Evolutionary conservation across 2,888 invertebrate genomes (phyloP), one percentile per base, ranked within the genome.

Genomic region (Emmelina monodactyla): DNA sequence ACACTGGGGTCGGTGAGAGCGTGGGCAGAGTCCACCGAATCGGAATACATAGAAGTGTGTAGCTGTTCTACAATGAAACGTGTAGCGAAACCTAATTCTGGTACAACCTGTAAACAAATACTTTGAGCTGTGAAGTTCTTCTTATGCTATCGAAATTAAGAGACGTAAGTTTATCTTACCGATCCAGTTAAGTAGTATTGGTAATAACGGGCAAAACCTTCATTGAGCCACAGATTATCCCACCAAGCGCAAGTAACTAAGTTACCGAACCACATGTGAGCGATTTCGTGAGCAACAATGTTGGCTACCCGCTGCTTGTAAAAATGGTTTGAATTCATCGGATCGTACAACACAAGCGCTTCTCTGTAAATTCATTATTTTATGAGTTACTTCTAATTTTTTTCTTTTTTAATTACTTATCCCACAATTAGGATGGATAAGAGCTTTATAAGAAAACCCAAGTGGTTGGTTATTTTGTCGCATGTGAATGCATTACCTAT

Each of bases 181-280:
- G 54, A 43, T 1, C 75, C 72, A 4, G 85, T 83, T 5, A 83
- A 78, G 37, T 80, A 83, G 57, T 88, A 91, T 55, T 92, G 86
- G 50, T 89, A 88, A 57, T 83, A 89, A 46, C 83, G 76, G 0
- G 88, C 89, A 40, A 90, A 89, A 5, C 80, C 87, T 57, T 87
- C 86, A 50, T 85, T 87, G 0, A 90, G 66, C 88, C 89, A 90
- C 1, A 87, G 72, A 47, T 84, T 85, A 38, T 85, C 82, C 90
- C 90, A 91, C 89, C 89, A 89, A 22, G 85, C 82, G 37, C 86
- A 85, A 0, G 90, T 89, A 12, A 91, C 86, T 12, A 88, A 69
- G 54, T 91, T 88, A 4, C 91, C 91, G 47, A 91, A 89, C 91
- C 91, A 91, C 82, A 88, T 88, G 58, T 94, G 93, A 1, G 89